These are phyloP conservation scores for Carabus problematicus DNA, from an alignment of 2,888 invertebrate species.

Conservation along the genomic window DNA sequence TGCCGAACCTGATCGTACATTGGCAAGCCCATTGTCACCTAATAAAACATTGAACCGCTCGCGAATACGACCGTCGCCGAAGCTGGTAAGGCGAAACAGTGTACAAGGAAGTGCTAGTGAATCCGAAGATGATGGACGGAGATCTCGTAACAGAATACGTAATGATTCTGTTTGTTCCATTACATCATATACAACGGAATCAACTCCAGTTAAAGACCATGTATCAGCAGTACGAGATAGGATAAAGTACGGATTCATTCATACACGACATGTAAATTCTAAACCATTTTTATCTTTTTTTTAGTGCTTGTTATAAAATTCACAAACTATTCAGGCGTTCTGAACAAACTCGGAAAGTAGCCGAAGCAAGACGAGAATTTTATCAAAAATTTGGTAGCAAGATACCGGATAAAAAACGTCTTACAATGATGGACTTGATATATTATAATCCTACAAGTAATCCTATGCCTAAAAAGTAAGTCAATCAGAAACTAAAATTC, in stretches of 20 bases:
- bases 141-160: slow-evolving; percentile 54
- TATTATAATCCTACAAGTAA: slow-evolving; percentile 86
- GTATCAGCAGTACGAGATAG: slow-evolving; percentile 39
- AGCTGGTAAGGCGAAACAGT: slow-evolving; percentile 73
- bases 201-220: slow-evolving; percentile 15
- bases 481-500: too few species aligned
- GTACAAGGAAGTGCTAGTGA: slow-evolving; percentile 72
- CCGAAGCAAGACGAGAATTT: slow-evolving; percentile 65
- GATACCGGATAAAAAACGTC: slow-evolving; percentile 68
- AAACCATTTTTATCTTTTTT: slow-evolving; percentile 26
- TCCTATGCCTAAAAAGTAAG: slow-evolving; percentile 64
- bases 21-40: slow-evolving; percentile 62
- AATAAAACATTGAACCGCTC: slow-evolving; percentile 67
- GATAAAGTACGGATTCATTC: slow-evolving; percentile 19
- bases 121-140: slow-evolving; percentile 69
- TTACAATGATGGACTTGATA: slow-evolving; percentile 92
- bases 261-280: slow-evolving; percentile 1
- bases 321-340: slow-evolving; percentile 54
- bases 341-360: slow-evolving; percentile 63
- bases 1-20: slow-evolving; percentile 17
- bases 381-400: slow-evolving; percentile 61
- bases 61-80: slow-evolving; percentile 73
- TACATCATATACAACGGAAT: slow-evolving; percentile 17
- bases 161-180: slow-evolving; percentile 55
- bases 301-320: slow-evolving; percentile 1